Evolutionary conservation across 2,888 invertebrate genomes (phyloP), one percentile per base, ranked within the genome.

Genomic region (Caenorhabditis panamensis): DNA sequence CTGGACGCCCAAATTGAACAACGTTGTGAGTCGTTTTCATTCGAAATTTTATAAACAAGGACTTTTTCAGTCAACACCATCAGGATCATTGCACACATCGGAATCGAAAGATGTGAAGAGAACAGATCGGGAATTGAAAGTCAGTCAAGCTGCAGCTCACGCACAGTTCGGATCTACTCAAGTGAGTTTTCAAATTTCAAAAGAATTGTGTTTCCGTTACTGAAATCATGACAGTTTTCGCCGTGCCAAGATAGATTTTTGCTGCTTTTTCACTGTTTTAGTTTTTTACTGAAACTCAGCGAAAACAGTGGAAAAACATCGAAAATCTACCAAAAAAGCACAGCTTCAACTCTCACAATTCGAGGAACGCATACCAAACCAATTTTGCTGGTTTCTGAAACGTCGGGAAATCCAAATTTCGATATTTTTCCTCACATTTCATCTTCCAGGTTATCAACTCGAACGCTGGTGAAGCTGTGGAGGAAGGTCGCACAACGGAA

Each of bases 1-100:
- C 79, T 91, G 91, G 91, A 89, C 88, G 28, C 87, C 88, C 18
- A 91, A 90, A 67, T 79, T 91, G 47, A 91, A 90, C 78, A 90
- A 89, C 59, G 90, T 88, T 72, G 87, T 87, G 53, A 56, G 80
- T 77, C n/a, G 16, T 37, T 26, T 56, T 51, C 16, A 20, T 47
- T 22, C 24, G 6, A 8, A 41, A 36, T 54, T 24, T 36, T 36
- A 49, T 20, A 18, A 26, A 67, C 1, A 44, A 18, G 20, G n/a
- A 5, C n/a, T 16, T 6, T 86, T 88, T 67, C 76, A 90, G 90
- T 86, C 88, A 9, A 90, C 90, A 16, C 90, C 90, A 37, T 88
- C 88, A 44, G 90, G 90, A 16, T 89, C 89, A 5, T 71, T 90
- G 26, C 89, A 90, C 75, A 87, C 89, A 5, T 84, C 86, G 8